These are phyloP conservation scores for Charadrius vociferus DNA, from an alignment of 2,113 vertebrate species.

Conservation along the genomic window DNA sequence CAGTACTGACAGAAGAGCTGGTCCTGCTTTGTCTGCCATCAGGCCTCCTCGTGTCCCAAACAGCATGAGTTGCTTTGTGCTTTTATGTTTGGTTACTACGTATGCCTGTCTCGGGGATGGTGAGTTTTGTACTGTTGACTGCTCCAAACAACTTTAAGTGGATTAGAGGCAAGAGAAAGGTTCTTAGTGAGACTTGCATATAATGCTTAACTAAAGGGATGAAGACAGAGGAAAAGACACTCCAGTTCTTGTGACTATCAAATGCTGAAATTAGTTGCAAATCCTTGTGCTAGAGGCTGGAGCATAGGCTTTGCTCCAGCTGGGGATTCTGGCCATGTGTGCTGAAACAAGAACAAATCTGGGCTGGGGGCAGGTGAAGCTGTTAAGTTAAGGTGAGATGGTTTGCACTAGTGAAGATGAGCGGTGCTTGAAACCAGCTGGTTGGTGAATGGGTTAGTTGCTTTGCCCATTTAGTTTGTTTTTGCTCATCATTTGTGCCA, in stretches of 20 bases:
- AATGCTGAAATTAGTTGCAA: neutral
- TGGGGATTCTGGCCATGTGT: neutral
- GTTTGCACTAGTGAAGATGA: neutral
- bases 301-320: neutral
- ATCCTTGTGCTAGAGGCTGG: neutral
- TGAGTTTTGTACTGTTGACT: neutral
- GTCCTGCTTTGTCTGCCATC: neutral
- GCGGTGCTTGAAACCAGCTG: neutral
- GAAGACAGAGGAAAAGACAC: neutral
- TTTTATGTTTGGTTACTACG: neutral
- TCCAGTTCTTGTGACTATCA: neutral
- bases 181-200: neutral
- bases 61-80: neutral
- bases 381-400: neutral
- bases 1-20: too few relatives aligned
- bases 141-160: neutral
- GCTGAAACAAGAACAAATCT: neutral
- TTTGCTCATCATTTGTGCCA: neutral
- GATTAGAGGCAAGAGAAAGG: neutral
- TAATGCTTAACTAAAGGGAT: neutral
- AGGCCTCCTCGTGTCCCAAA: neutral
- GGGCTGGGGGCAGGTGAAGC: neutral
- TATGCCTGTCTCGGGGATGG: neutral
- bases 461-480: neutral
- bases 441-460: neutral